Evolutionary conservation across 2,797 vertebrate species (phyloP), one percentile per base, ranked within the genome.

Genomic region (Molossus molossus): DNA sequence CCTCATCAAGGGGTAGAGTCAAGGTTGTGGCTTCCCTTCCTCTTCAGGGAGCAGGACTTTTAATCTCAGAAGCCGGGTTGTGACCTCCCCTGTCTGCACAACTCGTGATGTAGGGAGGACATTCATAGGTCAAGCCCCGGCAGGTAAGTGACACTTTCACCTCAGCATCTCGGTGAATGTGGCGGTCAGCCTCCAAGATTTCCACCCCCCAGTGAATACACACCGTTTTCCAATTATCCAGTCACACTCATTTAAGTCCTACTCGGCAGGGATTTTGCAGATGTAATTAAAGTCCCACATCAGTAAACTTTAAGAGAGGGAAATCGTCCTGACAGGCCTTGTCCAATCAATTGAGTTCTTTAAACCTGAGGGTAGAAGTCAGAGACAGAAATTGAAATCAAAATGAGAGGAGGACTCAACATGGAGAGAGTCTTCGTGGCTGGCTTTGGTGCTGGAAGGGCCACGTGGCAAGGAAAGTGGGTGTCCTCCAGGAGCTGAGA

Each of bases 131-230:
- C 79, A 96, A 76, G 37, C 40, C 87, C 77, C 88, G 53, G 75
- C 84, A 96, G 23, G 48, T 15, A 94, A 94, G 69, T 15, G 48
- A 96, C 88, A 80, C 2, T 96, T 97, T 97, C 87, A 40, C 29
- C 86, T 95, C 8, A 9, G 7, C 14, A 7, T 17, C 2, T 8
- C 13, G 21, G 9, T 20, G 15, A 67, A 11, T 18, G 82, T 53
- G 69, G 53, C 73, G 70, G 80, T 83, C 58, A 9, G 37, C 57
- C 40, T 62, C 75, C 27, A 55, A n/a, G 27, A 40, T 29, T 23
- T 1, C 13, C 65, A 50, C 23, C 13, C 5, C 48, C 48, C 1
- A 14, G 23, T 18, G 9, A 62, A 48, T 2, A 25, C 18, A 53
- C 9, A 27, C n/a, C 17, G 76, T 70, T 87, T 62, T 84, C 60